phyloP scores from a whole-genome alignment of 2,888 invertebrate genomes.

The Odontomyia ornata region DNA sequence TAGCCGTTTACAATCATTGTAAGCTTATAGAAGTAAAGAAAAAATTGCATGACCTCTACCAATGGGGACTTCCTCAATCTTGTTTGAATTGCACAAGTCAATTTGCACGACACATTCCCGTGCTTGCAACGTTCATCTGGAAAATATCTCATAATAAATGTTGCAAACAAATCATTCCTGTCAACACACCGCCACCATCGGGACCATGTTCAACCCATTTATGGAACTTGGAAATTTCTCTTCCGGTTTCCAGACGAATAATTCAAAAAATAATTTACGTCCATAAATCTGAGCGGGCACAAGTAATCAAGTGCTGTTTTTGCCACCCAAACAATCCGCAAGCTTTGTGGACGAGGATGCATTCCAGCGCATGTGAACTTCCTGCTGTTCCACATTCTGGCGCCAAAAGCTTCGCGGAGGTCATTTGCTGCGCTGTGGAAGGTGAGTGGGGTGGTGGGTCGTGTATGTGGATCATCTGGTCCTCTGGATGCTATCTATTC shows the following conservation, averaged over 20 bases:
- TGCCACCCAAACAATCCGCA: conserved; percentile 22
- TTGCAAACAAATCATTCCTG: background rate
- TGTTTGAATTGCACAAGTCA: background rate
- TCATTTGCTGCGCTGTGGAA: background rate
- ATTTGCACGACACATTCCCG: background rate
- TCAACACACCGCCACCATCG: background rate
- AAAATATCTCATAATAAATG: background rate
- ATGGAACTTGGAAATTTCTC: conserved; percentile 26
- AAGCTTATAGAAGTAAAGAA: background rate
- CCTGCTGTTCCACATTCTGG: background rate
- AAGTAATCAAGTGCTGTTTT: background rate
- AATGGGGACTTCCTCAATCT: background rate
- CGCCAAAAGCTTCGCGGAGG: conserved; percentile 39
- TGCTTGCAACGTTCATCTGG: background rate
- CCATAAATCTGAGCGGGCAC: background rate
- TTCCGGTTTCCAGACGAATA: conserved; percentile 41
- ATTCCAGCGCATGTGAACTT: conserved; percentile 28
- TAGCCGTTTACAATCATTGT: background rate
- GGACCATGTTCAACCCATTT: background rate
- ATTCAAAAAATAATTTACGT: conserved; percentile 10
- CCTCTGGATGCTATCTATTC: conserved; percentile 15
- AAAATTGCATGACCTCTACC: background rate
- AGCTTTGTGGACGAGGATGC: conserved; percentile 23
- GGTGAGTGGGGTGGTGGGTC: conserved; percentile 1
- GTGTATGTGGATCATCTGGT: background rate